A percentile compares a stretch with the other conserved stretches of the same genome.
Evolutionary conservation across 2,888 invertebrate genomes (phyloP).

Genomic region (Diarsia brunnea): DNA sequence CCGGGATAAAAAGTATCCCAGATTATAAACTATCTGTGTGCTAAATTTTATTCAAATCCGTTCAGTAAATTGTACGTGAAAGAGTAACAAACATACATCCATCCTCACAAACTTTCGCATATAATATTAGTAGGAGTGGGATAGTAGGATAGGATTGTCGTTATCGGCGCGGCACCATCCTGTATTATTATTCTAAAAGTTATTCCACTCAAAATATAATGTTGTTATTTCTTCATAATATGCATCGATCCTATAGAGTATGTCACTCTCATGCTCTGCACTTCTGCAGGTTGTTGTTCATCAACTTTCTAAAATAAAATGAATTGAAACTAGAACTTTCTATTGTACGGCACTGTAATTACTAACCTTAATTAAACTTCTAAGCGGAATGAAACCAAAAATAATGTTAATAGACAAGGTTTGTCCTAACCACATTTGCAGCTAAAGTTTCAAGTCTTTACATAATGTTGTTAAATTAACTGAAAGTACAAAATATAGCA

Average conservation of each 20-base stretch:
- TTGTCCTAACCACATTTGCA: constrained; percentile 7
- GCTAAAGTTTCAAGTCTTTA: constrained; percentile 2
- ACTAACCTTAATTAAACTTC: constrained; percentile 34
- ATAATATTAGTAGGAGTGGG: no score
- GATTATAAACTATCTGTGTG: no score
- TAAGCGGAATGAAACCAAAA: constrained; percentile 62
- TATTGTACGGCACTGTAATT: constrained; percentile 42
- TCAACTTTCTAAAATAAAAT: constrained; percentile 60
- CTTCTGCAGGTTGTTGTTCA: constrained; percentile 7
- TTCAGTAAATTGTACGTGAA: no score
- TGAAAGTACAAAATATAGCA: neutral
- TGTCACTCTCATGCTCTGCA: constrained; percentile 31
- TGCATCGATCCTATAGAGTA: no score
- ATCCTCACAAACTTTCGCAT: no score
- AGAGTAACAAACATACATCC: no score
- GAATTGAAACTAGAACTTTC: constrained; percentile 47
- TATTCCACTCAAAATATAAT: neutral
- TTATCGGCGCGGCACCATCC: no score
- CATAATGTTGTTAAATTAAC: neutral
- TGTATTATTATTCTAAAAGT: neutral
- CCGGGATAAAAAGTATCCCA: no score
- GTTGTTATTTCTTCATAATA: no score
- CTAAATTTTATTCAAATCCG: no score
- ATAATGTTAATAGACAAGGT: constrained; percentile 72
- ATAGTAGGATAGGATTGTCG: no score